A percentile compares a stretch with the other conserved stretches of the same genome.
Conservation (phyloP, 1,140 invertebrate genomes). For the Lerema accius region DNA sequence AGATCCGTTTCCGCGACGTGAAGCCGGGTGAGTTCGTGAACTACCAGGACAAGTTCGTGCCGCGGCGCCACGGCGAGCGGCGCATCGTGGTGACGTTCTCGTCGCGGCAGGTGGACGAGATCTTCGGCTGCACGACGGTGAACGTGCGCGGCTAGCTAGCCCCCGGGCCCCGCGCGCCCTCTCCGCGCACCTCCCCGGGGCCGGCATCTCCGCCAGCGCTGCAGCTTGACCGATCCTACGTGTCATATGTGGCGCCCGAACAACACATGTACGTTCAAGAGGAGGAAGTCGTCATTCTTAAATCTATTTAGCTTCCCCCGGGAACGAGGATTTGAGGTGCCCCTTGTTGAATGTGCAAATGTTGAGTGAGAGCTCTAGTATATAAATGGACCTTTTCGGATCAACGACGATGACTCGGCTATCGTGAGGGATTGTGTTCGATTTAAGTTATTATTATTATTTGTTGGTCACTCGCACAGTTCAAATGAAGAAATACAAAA, state of each 20-base stretch:
- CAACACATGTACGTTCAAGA: conserved; percentile 68
- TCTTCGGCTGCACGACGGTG: conserved; percentile 83
- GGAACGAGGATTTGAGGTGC: background rate
- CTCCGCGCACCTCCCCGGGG: conserved; percentile 58
- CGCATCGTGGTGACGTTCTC: conserved; percentile 85
- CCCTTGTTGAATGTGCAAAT: conserved; percentile 22
- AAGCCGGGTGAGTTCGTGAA: conserved; percentile 83
- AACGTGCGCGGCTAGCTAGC: conserved; percentile 78
- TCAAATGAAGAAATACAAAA: conserved; percentile 57
- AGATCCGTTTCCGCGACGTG: conserved; percentile 83
- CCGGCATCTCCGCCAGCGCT: conserved; percentile 50
- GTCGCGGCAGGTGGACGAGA: conserved; percentile 85
- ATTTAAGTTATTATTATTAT: conserved; percentile 30
- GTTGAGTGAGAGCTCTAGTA: conserved; percentile 16
- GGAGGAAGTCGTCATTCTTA: conserved; percentile 66
- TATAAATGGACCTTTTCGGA: conserved; percentile 31
- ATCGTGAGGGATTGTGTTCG: conserved; percentile 46
- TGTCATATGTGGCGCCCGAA: conserved; percentile 60
- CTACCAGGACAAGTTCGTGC: conserved; percentile 83
- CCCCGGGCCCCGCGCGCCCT: conserved; percentile 61
- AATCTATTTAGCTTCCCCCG: conserved; percentile 47
- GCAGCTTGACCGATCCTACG: conserved; percentile 62
- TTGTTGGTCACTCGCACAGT: conserved; percentile 51
- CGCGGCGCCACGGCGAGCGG: conserved; percentile 82
- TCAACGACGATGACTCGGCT: conserved; percentile 55